Conservation (phyloP, 53 echinoderm and acorn worm genomes). For the Astropecten irregularis region DNA sequence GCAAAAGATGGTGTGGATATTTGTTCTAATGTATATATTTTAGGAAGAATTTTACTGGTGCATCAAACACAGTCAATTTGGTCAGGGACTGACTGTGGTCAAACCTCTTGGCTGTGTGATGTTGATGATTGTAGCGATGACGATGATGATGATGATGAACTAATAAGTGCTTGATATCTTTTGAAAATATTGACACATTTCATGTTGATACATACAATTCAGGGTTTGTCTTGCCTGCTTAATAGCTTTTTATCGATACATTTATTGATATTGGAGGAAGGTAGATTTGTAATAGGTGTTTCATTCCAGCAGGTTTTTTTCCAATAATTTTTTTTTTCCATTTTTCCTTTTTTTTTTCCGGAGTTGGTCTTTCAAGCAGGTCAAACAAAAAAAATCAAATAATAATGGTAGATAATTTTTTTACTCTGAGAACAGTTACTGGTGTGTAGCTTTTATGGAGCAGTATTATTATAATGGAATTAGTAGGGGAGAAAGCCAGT, state of each 20-base stretch:
- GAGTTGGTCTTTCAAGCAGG: slow-evolving; percentile 59
- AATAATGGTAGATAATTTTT: slow-evolving; percentile 36
- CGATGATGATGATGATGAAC: slow-evolving; percentile 6
- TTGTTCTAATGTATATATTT: slow-evolving; percentile 39
- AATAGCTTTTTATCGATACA: slow-evolving; percentile 32
- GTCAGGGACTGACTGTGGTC: not conserved
- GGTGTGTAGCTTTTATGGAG: slow-evolving; percentile 31
- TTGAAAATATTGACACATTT: slow-evolving; percentile 29
- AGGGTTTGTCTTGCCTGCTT: slow-evolving; percentile 54
- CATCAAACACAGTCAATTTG: not conserved
- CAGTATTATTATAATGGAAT: slow-evolving; percentile 51
- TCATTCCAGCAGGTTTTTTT: slow-evolving; percentile 33
- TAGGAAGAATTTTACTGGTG: slow-evolving; percentile 8
- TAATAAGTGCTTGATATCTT: slow-evolving; percentile 45
- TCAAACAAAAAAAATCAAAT: not conserved
- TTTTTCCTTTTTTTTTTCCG: too few species aligned
- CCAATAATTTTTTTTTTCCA: too few species aligned
- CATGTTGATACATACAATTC: slow-evolving; percentile 40
- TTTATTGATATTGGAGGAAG: slow-evolving; percentile 6
- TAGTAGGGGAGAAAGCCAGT: not conserved
- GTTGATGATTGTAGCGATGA: not conserved
- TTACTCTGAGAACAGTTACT: slow-evolving; percentile 26
- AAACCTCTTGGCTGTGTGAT: slow-evolving; percentile 31
- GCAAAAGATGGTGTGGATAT: slow-evolving; percentile 46
- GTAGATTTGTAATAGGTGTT: slow-evolving; percentile 23